A percentile compares a stretch with the other conserved stretches of the same genome.
Conservation (phyloP, 2,888 invertebrate species). For the Barypeithes pellucidus region DNA sequence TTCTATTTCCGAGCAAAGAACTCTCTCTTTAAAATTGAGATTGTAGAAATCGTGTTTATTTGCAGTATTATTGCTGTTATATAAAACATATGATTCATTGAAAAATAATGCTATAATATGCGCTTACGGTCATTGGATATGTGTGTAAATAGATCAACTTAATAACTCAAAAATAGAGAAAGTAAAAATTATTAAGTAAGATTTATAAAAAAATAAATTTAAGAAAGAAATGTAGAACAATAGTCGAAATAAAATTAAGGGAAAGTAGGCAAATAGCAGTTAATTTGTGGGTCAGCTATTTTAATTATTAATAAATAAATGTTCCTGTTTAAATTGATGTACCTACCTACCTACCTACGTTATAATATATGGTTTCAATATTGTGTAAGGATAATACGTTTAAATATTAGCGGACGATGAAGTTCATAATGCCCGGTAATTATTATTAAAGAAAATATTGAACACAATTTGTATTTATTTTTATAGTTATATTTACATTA, state of each 20-base stretch:
- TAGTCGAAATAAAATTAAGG: neutral
- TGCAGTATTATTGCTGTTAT: conserved; percentile 31
- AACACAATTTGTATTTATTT: no score
- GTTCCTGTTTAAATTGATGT: no score
- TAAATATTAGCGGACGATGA: no score
- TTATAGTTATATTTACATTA: no score
- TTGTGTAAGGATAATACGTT: no score
- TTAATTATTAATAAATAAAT: no score
- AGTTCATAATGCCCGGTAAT: no score
- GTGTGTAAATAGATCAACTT: conserved; percentile 40
- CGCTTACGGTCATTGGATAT: conserved; percentile 29
- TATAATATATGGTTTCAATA: neutral
- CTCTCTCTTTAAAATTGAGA: conserved; percentile 33
- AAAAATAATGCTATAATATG: conserved; percentile 30
- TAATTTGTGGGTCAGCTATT: no score
- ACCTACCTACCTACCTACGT: no score
- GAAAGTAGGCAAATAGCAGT: neutral
- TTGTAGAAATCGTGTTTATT: conserved; percentile 41
- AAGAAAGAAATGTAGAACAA: neutral
- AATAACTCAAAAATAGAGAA: conserved; percentile 21
- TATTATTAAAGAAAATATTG: no score
- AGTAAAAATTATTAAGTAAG: conserved; percentile 31
- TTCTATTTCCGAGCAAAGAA: conserved; percentile 15
- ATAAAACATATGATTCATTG: conserved; percentile 39
- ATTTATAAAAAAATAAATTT: neutral